A percentile compares a stretch with the other conserved stretches of the same genome.
Conservation (phyloP, 2,113 vertebrate genomes). For the Heteronetta atricapilla region DNA sequence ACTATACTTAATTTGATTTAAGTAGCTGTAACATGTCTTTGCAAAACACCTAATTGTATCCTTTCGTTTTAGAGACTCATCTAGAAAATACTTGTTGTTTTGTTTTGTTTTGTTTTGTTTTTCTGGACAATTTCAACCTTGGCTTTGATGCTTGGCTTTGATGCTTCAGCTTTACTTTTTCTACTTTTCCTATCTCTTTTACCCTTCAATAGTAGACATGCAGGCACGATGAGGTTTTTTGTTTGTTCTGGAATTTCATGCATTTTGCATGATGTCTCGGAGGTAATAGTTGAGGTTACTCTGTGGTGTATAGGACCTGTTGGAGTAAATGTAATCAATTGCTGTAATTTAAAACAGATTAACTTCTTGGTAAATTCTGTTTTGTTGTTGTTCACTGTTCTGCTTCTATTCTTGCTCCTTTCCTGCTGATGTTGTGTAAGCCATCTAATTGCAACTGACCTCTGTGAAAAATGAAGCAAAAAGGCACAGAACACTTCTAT, state of each 20-base stretch:
- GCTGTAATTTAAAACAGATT: not conserved
- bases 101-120: not conserved
- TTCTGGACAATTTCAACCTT: not conserved
- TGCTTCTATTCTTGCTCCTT: not conserved
- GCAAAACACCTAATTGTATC: not conserved
- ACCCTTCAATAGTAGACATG: not conserved
- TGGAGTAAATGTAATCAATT: not conserved
- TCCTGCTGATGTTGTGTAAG: not conserved
- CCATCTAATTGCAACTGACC: not conserved
- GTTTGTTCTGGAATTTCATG: not conserved
- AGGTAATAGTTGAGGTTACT: not conserved
- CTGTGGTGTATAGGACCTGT: not conserved
- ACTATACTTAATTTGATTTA: not conserved
- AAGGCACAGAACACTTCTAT: not conserved
- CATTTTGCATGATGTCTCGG: not conserved
- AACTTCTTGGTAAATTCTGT: not conserved
- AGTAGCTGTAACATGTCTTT: not conserved
- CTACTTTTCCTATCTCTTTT: not conserved
- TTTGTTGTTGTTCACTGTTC: not conserved
- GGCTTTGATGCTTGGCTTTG: not conserved
- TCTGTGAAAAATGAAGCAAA: not conserved
- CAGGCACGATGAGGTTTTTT: not conserved
- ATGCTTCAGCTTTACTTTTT: not conserved
- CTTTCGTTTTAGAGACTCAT: not conserved
- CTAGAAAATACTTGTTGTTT: not conserved